A percentile compares a stretch with the other conserved stretches of the same genome.
Evolutionary conservation across 2,797 vertebrate genomes (phyloP).

Genomic region (Xenentodon cancila): DNA sequence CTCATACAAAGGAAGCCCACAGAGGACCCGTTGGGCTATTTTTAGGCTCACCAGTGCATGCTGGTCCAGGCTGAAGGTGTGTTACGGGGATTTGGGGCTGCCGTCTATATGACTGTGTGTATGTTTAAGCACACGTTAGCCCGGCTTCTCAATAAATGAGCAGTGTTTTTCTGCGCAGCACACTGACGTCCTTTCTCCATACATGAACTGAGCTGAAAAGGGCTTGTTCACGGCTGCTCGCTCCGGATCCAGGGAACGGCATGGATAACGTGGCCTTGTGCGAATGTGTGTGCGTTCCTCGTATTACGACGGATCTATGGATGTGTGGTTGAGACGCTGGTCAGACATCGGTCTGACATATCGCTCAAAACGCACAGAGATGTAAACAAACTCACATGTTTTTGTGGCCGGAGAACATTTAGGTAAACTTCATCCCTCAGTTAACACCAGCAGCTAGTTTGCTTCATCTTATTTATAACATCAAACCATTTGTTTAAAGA

Average conservation of each 20-base stretch:
- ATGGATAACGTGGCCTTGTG: conserved; percentile 25
- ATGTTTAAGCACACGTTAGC: conserved; percentile 22
- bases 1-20: conserved; percentile 70
- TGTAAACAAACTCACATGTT: conserved; percentile 5
- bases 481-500: too few species aligned
- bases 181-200: conserved; percentile 80
- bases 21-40: conserved; percentile 62
- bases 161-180: conserved; percentile 63
- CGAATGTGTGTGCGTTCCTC: conserved; percentile 21
- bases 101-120: conserved; percentile 20
- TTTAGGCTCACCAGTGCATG: conserved; percentile 56
- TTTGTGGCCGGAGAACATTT: background rate
- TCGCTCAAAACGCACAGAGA: conserved; percentile 25
- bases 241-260: background rate
- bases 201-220: conserved; percentile 72
- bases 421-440: background rate
- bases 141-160: conserved; percentile 67
- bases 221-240: conserved; percentile 51
- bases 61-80: conserved; percentile 48
- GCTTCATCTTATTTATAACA: too few species aligned
- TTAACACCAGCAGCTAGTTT: too few species aligned
- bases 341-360: conserved; percentile 28
- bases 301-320: conserved; percentile 41
- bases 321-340: conserved; percentile 26
- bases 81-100: conserved; percentile 31